Percentiles rank a stretch among this genome's conserved stretches.
Conservation (phyloP, 2,888 invertebrate genomes). For the Chrysina gloriosa region DNA sequence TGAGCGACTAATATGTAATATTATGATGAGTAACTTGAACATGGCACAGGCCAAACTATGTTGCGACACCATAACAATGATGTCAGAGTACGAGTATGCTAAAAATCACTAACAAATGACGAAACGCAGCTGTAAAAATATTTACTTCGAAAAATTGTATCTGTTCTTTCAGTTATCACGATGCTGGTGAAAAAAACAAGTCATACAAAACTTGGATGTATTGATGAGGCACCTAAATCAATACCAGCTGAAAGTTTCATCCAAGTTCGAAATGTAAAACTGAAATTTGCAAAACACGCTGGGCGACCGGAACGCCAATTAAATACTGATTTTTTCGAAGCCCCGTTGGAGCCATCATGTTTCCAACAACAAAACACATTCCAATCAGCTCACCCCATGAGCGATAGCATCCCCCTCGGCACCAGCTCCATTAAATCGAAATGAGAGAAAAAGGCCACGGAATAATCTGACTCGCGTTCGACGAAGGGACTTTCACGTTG, state of each 20-base stretch:
- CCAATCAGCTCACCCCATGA: conserved; percentile 50
- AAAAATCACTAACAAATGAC: too few species aligned
- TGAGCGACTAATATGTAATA: too few species aligned
- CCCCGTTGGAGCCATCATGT: conserved; percentile 47
- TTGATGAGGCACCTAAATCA: background rate
- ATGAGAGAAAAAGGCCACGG: conserved; percentile 55
- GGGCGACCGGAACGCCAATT: conserved; percentile 49
- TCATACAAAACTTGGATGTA: too few species aligned
- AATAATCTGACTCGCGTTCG: conserved; percentile 59
- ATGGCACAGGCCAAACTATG: too few species aligned
- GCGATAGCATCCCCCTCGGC: conserved; percentile 45
- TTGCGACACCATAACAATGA: too few species aligned
- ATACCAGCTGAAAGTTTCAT: background rate
- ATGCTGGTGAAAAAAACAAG: too few species aligned
- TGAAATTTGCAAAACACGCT: conserved; percentile 40
- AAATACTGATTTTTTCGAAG: conserved; percentile 49
- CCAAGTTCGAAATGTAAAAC: conserved; percentile 41
- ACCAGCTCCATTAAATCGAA: conserved; percentile 57
- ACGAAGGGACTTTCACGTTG: conserved; percentile 38
- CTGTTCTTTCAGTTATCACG: too few species aligned
- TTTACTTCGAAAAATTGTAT: too few species aligned
- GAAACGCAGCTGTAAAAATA: too few species aligned
- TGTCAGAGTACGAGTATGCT: too few species aligned
- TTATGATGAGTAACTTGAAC: too few species aligned
- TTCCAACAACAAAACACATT: conserved; percentile 51